These are phyloP conservation scores for Xiphias gladius DNA, from an alignment of 2,113 vertebrate species.

Conservation along the genomic window DNA sequence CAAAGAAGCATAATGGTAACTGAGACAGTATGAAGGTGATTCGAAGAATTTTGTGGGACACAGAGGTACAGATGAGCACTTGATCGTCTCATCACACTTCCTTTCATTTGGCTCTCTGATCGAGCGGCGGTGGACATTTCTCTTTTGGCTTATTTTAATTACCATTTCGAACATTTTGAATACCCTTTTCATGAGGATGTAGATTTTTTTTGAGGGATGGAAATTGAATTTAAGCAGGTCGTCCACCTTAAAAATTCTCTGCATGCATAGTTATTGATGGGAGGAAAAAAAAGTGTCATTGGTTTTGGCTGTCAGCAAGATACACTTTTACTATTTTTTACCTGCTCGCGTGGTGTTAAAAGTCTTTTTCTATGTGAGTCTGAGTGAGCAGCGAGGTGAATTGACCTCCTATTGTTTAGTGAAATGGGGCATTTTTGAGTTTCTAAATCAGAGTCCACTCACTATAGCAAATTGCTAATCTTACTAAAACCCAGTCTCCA, in stretches of 20 bases:
- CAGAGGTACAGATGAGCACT: slow-evolving; percentile 1
- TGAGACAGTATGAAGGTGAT: slow-evolving; percentile 19
- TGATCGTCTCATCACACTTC: slow-evolving; percentile 26
- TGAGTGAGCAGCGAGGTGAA: slow-evolving; percentile 8
- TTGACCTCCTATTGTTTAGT: slow-evolving; percentile 38
- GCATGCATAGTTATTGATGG: neutral
- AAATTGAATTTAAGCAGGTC: slow-evolving; percentile 48
- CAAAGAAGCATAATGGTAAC: slow-evolving; percentile 29
- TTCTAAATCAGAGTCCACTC: slow-evolving; percentile 47
- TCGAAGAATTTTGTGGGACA: neutral
- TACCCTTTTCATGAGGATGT: slow-evolving; percentile 40
- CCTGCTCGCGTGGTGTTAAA: neutral
- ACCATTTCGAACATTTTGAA: slow-evolving; percentile 7
- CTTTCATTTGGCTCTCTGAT: slow-evolving; percentile 23
- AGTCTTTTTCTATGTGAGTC: neutral
- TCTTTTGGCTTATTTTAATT: slow-evolving; percentile 41
- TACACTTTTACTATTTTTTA: slow-evolving; percentile 7
- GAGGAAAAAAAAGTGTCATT: neutral
- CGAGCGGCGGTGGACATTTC: neutral
- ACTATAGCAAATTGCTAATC: slow-evolving; percentile 58
- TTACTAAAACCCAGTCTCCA: slow-evolving; percentile 58
- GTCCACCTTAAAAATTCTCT: slow-evolving; percentile 20
- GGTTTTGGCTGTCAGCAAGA: slow-evolving; percentile 11
- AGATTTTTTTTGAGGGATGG: slow-evolving; percentile 40
- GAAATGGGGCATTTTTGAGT: slow-evolving; percentile 23